Evolutionary conservation across 2,797 vertebrate species (phyloP).

Genomic region (Enteromius paludinosus): DNA sequence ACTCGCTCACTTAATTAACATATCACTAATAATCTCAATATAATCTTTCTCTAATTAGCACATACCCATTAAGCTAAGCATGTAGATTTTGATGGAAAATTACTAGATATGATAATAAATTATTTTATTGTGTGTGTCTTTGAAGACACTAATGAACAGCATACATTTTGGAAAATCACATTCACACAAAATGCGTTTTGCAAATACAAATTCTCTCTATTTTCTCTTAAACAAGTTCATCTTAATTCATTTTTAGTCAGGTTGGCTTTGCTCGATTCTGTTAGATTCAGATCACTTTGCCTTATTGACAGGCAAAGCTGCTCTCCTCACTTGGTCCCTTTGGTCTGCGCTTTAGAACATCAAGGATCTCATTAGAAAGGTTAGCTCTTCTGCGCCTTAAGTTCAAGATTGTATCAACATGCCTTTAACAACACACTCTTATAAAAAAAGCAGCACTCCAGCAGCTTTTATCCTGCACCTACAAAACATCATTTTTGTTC

Average conservation of each 20-base stretch:
- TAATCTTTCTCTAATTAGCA: slow-evolving; percentile 49
- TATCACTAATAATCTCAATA: slow-evolving; percentile 1
- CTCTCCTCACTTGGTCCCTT: slow-evolving; percentile 8
- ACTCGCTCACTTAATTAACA: neutral
- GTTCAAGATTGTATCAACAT: slow-evolving; percentile 7
- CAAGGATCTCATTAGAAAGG: slow-evolving; percentile 37
- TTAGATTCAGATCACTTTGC: slow-evolving; percentile 40
- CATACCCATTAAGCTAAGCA: slow-evolving; percentile 40
- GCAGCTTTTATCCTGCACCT: neutral
- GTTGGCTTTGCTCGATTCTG: slow-evolving; percentile 11
- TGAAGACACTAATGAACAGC: slow-evolving; percentile 33
- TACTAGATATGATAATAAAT: neutral
- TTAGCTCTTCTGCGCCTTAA: slow-evolving; percentile 6
- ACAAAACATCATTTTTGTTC: neutral
- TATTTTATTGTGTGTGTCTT: slow-evolving; percentile 31
- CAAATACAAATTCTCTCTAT: neutral
- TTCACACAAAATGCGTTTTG: neutral
- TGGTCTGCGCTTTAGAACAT: slow-evolving; percentile 29
- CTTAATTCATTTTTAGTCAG: slow-evolving; percentile 19
- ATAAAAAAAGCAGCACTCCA: neutral
- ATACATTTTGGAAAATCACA: slow-evolving; percentile 34
- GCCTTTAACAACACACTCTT: slow-evolving; percentile 10
- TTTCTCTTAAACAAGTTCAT: slow-evolving; percentile 13
- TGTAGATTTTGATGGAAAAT: slow-evolving; percentile 36
- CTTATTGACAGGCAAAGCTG: slow-evolving; percentile 30